Percentiles rank a stretch among this genome's conserved stretches.
Conservation (phyloP, 2,797 vertebrate species). For the Anguilla anguilla region DNA sequence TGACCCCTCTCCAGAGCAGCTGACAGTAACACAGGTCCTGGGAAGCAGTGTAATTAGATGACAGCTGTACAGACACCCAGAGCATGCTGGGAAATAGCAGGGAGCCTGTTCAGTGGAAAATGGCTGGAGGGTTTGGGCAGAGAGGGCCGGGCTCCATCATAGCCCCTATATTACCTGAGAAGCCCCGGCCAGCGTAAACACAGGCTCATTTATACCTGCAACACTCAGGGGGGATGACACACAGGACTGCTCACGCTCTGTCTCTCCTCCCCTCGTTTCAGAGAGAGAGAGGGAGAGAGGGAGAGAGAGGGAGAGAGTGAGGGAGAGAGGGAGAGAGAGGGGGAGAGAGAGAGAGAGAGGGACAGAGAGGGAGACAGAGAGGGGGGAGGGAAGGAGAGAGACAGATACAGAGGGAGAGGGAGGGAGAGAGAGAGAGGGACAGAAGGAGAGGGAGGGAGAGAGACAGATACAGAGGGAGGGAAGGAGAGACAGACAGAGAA, state of each 20-base stretch:
- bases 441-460: not conserved
- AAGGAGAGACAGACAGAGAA: not conserved
- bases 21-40: conserved; percentile 43
- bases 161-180: not conserved
- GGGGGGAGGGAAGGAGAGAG: not conserved
- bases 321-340: not conserved
- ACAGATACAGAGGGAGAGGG: not conserved
- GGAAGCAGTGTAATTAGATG: conserved; percentile 51
- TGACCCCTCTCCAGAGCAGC: not conserved
- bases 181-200: not conserved
- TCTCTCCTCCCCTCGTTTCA: not conserved
- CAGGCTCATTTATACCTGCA: not conserved
- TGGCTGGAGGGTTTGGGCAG: not conserved
- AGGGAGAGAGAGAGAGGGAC: conserved; percentile 22
- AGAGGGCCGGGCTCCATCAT: not conserved
- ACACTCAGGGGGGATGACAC: not conserved
- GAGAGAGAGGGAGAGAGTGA: not conserved
- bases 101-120: not conserved
- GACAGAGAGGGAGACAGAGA: not conserved
- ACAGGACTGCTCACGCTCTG: not conserved
- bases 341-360: not conserved
- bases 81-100: conserved; percentile 15
- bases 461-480: not conserved
- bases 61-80: conserved; percentile 55
- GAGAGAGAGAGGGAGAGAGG: not conserved